phyloP scores from a whole-genome alignment of 2,888 invertebrate genomes.

The Galeruca laticollis region DNA sequence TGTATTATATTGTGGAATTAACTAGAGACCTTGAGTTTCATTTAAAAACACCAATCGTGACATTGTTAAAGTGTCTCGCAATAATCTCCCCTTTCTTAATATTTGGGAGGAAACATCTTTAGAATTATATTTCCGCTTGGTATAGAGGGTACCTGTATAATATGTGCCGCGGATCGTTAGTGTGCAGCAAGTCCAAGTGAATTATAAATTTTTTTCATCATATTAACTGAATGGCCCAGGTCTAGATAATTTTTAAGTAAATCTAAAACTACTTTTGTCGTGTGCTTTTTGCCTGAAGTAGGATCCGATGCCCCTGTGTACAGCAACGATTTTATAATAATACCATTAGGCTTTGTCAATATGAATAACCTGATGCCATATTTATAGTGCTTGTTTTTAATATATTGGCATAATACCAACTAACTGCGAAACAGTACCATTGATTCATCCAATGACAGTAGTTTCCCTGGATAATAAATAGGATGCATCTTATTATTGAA shows the following conservation, averaged over 20 bases:
- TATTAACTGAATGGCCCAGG: not conserved
- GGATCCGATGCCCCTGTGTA: not conserved
- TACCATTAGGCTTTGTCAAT: not conserved
- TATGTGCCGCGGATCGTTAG: not conserved
- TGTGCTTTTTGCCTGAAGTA: not conserved
- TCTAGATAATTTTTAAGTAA: not conserved
- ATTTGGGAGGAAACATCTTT: not conserved
- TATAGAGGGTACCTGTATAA: not conserved
- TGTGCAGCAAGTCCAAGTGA: not conserved
- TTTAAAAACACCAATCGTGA: too few relatives aligned
- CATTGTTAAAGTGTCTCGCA: not conserved
- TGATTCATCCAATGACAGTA: too few relatives aligned
- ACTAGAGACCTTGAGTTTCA: too few relatives aligned
- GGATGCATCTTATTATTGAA: too few relatives aligned
- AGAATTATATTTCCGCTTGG: not conserved
- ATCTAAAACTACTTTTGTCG: not conserved
- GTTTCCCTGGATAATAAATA: too few relatives aligned
- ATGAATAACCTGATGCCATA: too few relatives aligned
- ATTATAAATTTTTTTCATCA: not conserved
- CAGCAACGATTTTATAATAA: not conserved
- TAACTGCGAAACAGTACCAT: too few relatives aligned
- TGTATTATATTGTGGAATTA: too few relatives aligned
- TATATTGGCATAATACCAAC: not conserved
- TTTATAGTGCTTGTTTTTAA: not conserved
- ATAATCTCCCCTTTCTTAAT: not conserved